Percentiles rank a stretch among this genome's conserved stretches.
Conservation (phyloP, 2,797 vertebrate species). For the Platalea minor region DNA sequence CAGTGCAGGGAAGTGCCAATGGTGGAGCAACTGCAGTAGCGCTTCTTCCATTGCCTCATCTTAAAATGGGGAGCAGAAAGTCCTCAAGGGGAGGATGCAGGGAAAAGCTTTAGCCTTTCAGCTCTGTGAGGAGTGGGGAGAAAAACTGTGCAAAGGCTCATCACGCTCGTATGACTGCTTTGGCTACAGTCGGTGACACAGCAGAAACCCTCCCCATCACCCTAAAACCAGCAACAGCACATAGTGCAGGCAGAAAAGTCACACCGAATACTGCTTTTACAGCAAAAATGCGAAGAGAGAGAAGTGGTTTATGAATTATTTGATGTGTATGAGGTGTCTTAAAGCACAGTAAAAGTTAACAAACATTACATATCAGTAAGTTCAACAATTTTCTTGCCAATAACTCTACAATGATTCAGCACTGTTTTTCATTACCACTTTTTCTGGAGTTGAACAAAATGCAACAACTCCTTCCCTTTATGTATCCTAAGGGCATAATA, state of each 20-base stretch:
- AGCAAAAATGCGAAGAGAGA: not conserved
- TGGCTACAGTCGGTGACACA: not conserved
- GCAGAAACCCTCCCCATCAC: not conserved
- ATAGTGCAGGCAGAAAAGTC: not conserved
- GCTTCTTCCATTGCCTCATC: not conserved
- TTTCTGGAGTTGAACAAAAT: not conserved
- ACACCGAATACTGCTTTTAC: rapidly evolving
- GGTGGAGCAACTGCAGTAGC: rapidly evolving
- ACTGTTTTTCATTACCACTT: not conserved
- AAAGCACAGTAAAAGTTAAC: not conserved
- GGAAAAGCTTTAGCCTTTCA: not conserved
- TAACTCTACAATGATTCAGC: not conserved
- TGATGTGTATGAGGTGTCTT: not conserved
- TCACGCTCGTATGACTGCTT: rapidly evolving
- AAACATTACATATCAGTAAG: not conserved
- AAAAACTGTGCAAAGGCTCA: not conserved
- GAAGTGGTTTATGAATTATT: not conserved
- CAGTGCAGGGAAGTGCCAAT: not conserved
- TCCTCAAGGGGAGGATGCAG: not conserved
- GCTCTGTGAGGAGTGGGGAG: rapidly evolving
- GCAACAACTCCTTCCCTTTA: not conserved
- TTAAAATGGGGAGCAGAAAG: not conserved
- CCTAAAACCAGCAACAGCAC: not conserved
- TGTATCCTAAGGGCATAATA: not conserved
- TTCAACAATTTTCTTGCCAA: not conserved